These are phyloP conservation scores for Nemoura dubitans DNA, from an alignment of 2,888 invertebrate genomes.

Conservation along the genomic window DNA sequence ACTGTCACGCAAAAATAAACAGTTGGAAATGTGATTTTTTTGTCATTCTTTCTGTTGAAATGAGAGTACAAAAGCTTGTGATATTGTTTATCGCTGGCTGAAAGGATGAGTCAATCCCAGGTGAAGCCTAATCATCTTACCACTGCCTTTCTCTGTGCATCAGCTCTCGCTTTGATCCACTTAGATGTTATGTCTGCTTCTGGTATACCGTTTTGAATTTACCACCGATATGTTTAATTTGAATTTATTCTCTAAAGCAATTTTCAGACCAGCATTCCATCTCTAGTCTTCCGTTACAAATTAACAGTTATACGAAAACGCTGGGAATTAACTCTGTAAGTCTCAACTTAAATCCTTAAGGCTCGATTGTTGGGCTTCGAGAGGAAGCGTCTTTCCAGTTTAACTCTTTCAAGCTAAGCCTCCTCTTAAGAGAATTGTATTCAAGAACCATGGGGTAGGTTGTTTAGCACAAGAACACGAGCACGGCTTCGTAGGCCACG, in stretches of 20 bases:
- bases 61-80: too few species aligned
- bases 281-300: background rate
- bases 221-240: too few species aligned
- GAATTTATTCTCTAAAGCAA: background rate
- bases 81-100: too few species aligned
- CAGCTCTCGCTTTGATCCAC: too few species aligned
- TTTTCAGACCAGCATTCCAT: background rate
- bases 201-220: too few species aligned
- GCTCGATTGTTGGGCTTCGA: background rate
- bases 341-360: background rate
- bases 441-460: background rate
- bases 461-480: background rate
- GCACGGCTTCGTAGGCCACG: background rate
- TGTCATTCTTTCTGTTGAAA: too few species aligned
- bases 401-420: background rate
- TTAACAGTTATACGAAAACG: background rate
- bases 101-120: too few species aligned
- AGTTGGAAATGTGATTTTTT: too few species aligned
- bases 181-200: too few species aligned
- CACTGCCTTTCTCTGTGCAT: too few species aligned
- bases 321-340: background rate
- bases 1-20: too few species aligned
- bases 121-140: too few species aligned
- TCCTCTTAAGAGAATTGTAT: background rate
- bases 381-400: background rate